phyloP scores from a whole-genome alignment of 2,797 vertebrate genomes.

The Acrossocheilus fasciatus region DNA sequence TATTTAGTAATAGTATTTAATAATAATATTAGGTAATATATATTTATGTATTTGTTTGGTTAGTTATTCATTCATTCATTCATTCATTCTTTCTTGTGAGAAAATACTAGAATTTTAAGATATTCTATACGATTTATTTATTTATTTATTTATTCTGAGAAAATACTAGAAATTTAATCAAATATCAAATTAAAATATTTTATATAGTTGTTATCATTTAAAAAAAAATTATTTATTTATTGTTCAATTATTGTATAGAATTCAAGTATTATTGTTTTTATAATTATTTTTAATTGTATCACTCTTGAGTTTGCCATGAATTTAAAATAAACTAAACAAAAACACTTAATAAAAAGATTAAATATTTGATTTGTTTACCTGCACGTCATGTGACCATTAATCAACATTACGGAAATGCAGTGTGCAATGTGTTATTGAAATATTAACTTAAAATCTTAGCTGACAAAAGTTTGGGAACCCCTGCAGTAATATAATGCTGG shows the following conservation, averaged over 20 bases:
- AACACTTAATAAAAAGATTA: neutral
- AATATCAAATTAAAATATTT: neutral
- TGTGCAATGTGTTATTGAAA: neutral
- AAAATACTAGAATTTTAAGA: neutral
- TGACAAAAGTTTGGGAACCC: neutral
- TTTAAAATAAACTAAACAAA: neutral
- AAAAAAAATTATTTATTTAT: neutral
- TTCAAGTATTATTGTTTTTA: neutral
- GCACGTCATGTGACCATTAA: neutral
- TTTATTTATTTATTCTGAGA: neutral
- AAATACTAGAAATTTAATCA: neutral
- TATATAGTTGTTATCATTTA: neutral
- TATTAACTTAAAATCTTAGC: no score
- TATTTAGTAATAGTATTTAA: neutral
- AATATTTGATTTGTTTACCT: neutral
- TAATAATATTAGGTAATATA: neutral
- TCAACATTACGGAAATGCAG: neutral
- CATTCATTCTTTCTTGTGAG: neutral
- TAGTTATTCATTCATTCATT: no score
- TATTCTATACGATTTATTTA: neutral
- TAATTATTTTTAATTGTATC: neutral
- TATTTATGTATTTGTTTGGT: no score
- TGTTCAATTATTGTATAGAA: neutral
- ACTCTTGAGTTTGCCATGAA: neutral
- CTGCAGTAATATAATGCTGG: neutral